Conservation (phyloP, 2,888 invertebrate genomes). For the Notodromas monacha region DNA sequence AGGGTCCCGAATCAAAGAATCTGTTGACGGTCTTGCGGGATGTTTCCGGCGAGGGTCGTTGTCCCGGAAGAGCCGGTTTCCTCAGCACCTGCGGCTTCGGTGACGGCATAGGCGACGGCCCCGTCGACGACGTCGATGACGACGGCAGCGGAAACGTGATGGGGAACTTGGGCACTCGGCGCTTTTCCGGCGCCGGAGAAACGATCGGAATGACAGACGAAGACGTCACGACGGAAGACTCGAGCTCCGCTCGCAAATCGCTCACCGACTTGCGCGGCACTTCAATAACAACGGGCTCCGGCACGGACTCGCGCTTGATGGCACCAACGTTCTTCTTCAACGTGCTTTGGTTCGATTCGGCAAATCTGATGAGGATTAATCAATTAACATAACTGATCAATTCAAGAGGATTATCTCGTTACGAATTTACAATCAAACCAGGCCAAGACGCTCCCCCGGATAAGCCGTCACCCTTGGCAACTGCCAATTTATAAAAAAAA, state of each 20-base stretch:
- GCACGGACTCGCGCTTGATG: constrained; percentile 6
- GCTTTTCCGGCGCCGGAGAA: constrained; percentile 5
- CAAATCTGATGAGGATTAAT: constrained; percentile 42
- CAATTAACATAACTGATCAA: too few relatives aligned
- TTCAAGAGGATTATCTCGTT: too few relatives aligned
- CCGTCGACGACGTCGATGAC: constrained; percentile 10
- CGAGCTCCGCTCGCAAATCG: not conserved
- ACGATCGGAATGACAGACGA: not conserved
- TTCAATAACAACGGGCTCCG: not conserved
- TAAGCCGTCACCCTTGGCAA: too few relatives aligned
- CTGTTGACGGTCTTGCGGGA: too few relatives aligned
- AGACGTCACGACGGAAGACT: too few relatives aligned
- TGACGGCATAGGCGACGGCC: constrained; percentile 14
- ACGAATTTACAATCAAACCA: too few relatives aligned
- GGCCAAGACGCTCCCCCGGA: too few relatives aligned
- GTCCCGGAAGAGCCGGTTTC: constrained; percentile 25
- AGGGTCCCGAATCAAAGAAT: too few relatives aligned
- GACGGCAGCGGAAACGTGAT: constrained; percentile 11
- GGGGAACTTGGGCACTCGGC: constrained; percentile 14
- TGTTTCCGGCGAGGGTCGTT: not conserved
- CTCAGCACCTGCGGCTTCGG: constrained; percentile 46
- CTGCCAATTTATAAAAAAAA: too few relatives aligned
- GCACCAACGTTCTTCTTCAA: constrained; percentile 26
- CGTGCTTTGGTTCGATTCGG: constrained; percentile 41
- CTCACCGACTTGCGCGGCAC: constrained; percentile 1